phyloP scores from a whole-genome alignment of 2,113 vertebrate species.

The Peromyscus leucopus region DNA sequence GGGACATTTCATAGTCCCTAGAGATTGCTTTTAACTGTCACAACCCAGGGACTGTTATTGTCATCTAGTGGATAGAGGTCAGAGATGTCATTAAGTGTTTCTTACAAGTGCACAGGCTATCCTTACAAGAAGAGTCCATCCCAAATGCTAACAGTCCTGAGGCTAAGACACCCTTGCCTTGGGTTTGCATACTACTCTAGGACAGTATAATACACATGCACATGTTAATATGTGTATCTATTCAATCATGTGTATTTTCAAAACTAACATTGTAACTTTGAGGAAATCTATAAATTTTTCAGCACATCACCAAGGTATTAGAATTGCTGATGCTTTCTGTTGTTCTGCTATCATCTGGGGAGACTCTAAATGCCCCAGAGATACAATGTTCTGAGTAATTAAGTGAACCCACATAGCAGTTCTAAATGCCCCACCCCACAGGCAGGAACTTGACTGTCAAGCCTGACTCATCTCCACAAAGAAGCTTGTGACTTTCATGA shows the following conservation, averaged over 20 bases:
- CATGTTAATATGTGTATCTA: neutral
- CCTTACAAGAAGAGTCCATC: neutral
- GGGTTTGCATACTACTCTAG: no score
- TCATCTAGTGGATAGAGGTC: neutral
- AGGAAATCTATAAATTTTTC: neutral
- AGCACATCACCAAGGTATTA: neutral
- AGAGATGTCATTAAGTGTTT: neutral
- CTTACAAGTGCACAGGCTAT: no score
- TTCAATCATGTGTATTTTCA: neutral
- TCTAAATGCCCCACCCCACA: neutral
- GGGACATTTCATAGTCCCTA: neutral
- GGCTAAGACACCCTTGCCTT: neutral
- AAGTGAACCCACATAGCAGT: neutral
- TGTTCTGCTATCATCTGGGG: neutral
- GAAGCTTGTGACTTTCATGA: constrained; percentile 51
- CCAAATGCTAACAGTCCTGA: neutral
- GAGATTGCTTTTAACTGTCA: neutral
- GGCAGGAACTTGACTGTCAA: constrained; percentile 32
- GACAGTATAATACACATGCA: neutral
- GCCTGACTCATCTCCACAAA: constrained; percentile 25
- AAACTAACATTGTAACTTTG: constrained; percentile 1
- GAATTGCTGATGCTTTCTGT: neutral
- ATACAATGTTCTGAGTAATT: neutral
- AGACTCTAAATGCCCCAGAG: neutral
- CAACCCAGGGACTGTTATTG: neutral